Base-by-base conservation (phyloP, 1,140 invertebrate species). In the Lasaia peninsularis region DNA sequence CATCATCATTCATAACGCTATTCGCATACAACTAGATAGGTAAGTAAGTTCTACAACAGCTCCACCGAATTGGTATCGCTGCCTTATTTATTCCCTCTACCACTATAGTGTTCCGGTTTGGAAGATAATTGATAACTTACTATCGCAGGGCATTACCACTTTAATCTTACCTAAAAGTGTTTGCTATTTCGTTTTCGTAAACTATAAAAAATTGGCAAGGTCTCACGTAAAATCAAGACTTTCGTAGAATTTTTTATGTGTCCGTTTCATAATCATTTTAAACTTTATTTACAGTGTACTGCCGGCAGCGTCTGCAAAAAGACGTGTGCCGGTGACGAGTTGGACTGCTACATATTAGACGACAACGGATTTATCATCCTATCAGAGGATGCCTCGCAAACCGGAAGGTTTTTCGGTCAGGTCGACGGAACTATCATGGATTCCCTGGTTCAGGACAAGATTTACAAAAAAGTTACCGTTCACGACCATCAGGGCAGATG, bases 401-500 rank as follows among this genome's bases (percentile, higher is more conserved):
- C 96, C 2, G 96, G 96, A 9, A 91, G 94, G 67, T 98, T 98
- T 85, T 98, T 98, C 73, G 97, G 97, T 0, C 96, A 98, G 79
- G 94, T 98, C 44, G 96, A 98, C 78, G 96, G 96, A n/a, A 97
- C 96, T 1, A 96, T 98, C 48, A 97, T 98, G 95, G 95, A 98
- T 78, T 96, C 95, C 0, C 83, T 98, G 21, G 96, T 98, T 0
- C 95, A 97, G 75, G 95, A 97, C 72, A 92, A 94, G 57, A 97
- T 98, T 63, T 98, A 97, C 81, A 95, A 94, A 69, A 95, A 95
- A 86, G 93, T 97, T 0, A 92, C 93, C 0, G 93, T 97, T 0
- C 94, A 94, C 65, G 96, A 98, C 77, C 96, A 97, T 84, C 97
- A 98, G 84, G 96, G 95, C 0, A 91, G 94, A 6, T 97, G 96